A percentile compares a stretch with the other conserved stretches of the same genome.
Conservation (phyloP, 2,797 vertebrate species). For the Enoplosus armatus region DNA sequence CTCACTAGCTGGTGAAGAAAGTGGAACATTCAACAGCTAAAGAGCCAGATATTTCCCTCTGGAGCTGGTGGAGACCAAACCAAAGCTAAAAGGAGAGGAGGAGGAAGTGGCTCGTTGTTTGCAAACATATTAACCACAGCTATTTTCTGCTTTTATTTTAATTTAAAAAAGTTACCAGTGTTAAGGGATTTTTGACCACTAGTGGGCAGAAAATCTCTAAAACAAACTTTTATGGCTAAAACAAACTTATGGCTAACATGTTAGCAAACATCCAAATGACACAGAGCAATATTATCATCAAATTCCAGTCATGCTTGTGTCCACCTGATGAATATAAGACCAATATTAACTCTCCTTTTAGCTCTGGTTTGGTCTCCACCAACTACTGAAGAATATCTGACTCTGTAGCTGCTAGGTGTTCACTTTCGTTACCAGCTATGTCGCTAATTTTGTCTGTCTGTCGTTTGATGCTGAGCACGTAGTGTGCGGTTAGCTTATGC, state of each 20-base stretch:
- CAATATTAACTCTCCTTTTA: background rate
- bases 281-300: too few species aligned
- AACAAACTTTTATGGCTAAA: too few species aligned
- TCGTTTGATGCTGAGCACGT: background rate
- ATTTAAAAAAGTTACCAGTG: background rate
- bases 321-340: too few species aligned
- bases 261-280: too few species aligned
- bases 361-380: constrained; percentile 4
- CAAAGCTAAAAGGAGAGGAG: background rate
- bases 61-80: background rate
- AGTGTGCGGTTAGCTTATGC: too few species aligned
- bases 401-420: background rate
- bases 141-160: background rate
- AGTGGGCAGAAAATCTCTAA: too few species aligned
- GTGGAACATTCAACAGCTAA: background rate
- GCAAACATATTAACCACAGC: background rate
- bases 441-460: background rate
- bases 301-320: too few species aligned
- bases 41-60: background rate
- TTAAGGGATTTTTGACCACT: background rate
- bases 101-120: background rate
- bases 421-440: background rate
- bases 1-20: background rate
- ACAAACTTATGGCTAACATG: background rate
- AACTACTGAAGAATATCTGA: background rate